These are phyloP conservation scores for Odobenus rosmarus DNA, from an alignment of 2,113 vertebrate species.

Conservation along the genomic window DNA sequence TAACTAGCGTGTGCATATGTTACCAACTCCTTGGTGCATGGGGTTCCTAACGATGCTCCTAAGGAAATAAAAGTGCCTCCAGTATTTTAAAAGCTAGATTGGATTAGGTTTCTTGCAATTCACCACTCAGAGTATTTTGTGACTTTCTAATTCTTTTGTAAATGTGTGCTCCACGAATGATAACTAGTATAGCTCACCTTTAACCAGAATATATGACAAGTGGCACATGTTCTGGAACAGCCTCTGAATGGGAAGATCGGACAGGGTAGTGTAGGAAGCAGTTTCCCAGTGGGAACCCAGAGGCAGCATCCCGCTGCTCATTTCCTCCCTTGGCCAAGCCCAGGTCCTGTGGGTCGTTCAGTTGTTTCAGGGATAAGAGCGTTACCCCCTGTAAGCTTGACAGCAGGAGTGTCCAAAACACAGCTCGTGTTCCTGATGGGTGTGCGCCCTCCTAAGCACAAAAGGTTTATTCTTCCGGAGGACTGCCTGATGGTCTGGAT, in stretches of 20 bases:
- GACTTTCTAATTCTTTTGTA: neutral
- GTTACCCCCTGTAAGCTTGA: neutral
- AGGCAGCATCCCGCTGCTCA: neutral
- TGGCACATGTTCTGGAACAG: neutral
- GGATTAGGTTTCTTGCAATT: neutral
- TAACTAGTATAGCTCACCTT: neutral
- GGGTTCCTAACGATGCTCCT: neutral
- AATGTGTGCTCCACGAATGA: neutral
- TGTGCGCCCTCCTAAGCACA: neutral
- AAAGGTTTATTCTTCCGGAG: neutral
- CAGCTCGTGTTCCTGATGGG: neutral
- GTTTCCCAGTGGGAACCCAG: neutral
- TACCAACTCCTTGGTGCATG: neutral
- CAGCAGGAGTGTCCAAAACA: neutral
- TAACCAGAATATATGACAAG: neutral
- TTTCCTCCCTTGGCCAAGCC: neutral
- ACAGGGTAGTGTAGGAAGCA: neutral
- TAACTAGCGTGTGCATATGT: constrained; percentile 12
- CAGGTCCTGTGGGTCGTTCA: neutral
- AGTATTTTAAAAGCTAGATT: neutral
- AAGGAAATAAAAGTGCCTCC: neutral
- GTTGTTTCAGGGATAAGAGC: neutral
- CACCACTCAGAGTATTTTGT: neutral
- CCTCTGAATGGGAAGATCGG: neutral
- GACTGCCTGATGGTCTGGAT: neutral